phyloP scores from a whole-genome alignment of 2,888 invertebrate genomes.

The Apodemia mormo region DNA sequence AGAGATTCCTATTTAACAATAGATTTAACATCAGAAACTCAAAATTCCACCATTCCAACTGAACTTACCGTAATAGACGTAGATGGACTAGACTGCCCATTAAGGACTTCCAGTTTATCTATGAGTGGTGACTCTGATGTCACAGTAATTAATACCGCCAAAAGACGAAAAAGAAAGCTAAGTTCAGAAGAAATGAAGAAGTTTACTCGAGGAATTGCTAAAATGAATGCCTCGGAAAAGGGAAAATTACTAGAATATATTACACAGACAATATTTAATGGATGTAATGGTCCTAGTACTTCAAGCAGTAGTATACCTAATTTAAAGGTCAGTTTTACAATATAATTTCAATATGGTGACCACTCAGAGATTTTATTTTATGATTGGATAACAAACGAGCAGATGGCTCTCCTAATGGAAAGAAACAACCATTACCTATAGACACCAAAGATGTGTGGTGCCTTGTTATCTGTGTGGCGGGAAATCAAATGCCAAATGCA shows the following conservation, averaged over 20 bases:
- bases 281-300: slow-evolving; percentile 48
- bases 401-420: neutral
- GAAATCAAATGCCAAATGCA: too few relatives aligned
- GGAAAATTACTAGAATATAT: slow-evolving; percentile 57
- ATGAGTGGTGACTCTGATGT: slow-evolving; percentile 67
- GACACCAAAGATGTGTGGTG: too few relatives aligned
- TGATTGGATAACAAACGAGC: neutral
- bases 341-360: too few relatives aligned
- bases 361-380: neutral
- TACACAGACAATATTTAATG: slow-evolving; percentile 60
- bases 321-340: slow-evolving; percentile 45
- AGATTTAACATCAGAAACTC: slow-evolving; percentile 56
- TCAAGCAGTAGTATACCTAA: slow-evolving; percentile 39
- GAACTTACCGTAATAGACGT: slow-evolving; percentile 52
- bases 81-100: slow-evolving; percentile 48
- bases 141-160: slow-evolving; percentile 49
- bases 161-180: slow-evolving; percentile 32
- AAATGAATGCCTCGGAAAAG: slow-evolving; percentile 55
- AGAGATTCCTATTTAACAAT: slow-evolving; percentile 60
- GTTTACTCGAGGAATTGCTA: slow-evolving; percentile 56
- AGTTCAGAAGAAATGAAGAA: slow-evolving; percentile 45
- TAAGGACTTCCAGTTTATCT: slow-evolving; percentile 48
- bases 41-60: slow-evolving; percentile 30
- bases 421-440: neutral
- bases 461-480: too few relatives aligned